Evolutionary conservation across 2,888 invertebrate genomes (phyloP), one percentile per base, ranked within the genome.

Genomic region (Dasysyrphus albostriatus): DNA sequence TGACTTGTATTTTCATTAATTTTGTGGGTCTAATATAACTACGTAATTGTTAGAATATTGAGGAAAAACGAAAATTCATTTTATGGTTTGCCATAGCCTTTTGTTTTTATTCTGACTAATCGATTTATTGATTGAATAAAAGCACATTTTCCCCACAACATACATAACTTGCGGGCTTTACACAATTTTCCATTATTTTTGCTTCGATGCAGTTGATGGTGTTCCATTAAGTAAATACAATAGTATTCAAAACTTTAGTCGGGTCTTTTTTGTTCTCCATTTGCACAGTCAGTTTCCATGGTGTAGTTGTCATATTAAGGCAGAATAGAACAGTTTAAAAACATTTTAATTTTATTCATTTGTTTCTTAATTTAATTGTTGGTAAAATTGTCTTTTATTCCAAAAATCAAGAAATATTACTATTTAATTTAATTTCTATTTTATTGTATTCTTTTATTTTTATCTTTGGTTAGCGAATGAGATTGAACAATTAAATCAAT

Each of bases 401-500:
- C 10, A 1, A 42, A 61, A 34, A 16, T 3, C 34, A 42, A 61
- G 16, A n/a, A 19, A 49, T 19, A 19, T 29, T 54, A 1, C 14
- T 8, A n/a, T 7, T 54, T 54, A 2, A n/a, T 29, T 47, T 24
- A 51, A 12, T 51, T 24, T 37, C 3, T 24, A 42, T 14, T 39
- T 61, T 14, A 6, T 8, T n/a, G n/a, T n/a, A n/a, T n/a, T n/a
- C n/a, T 14, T 39, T 65, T 5, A 32, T 16, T 42, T 63, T 8
- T 75, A 32, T 70, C 29, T 19, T 24, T 81, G 10, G 93, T 70
- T 93, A 95, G 95, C 96, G 90, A 94, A 95, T 90, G 97, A 97
- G 92, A 96, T 97, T 92, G 96, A 96, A 91, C 97, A 97, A 92
- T 94, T 97, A 90, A 96, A 95, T 93, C 94, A 96, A 90, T 97